These are phyloP conservation scores for Pantala flavescens DNA, from an alignment of 1,140 invertebrate genomes.

Conservation along the genomic window DNA sequence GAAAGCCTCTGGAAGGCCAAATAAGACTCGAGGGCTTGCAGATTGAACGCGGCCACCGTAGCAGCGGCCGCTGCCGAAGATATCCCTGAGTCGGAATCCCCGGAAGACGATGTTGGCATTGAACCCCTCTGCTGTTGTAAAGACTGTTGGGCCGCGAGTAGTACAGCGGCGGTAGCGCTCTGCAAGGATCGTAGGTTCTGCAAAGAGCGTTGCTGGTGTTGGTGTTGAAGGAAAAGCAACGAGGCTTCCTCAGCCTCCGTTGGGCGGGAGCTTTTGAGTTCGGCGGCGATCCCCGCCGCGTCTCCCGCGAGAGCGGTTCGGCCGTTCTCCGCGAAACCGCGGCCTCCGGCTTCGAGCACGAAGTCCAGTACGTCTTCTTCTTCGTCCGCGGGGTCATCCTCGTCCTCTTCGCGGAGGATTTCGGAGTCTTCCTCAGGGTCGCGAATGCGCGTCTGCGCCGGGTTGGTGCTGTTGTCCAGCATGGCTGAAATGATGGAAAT, in stretches of 20 bases:
- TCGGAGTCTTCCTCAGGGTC: neutral
- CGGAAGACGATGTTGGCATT: neutral
- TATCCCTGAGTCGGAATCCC: neutral
- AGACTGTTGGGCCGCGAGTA: neutral
- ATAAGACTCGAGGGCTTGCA: slow-evolving; percentile 20
- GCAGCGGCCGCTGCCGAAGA: neutral
- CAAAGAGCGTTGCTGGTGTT: neutral
- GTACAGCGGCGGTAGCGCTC: neutral
- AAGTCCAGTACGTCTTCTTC: neutral
- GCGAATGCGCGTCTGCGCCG: neutral
- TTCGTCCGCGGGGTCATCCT: neutral
- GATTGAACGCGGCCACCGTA: neutral
- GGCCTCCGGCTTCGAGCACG: neutral
- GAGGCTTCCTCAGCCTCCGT: neutral
- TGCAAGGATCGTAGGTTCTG: neutral
- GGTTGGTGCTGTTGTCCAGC: neutral
- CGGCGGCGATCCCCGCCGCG: neutral
- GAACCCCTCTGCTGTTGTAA: neutral
- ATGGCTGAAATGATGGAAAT: neutral
- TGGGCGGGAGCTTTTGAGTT: neutral
- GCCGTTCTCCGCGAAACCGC: neutral
- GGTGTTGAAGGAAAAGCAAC: neutral
- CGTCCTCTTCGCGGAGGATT: neutral
- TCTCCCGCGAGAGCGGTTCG: neutral
- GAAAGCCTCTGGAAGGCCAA: slow-evolving; percentile 20